Percentiles rank a stretch among this genome's conserved stretches.
These are phyloP conservation scores for Polyploca ridens DNA, from an alignment of 2,888 invertebrate species.

Conservation along the genomic window DNA sequence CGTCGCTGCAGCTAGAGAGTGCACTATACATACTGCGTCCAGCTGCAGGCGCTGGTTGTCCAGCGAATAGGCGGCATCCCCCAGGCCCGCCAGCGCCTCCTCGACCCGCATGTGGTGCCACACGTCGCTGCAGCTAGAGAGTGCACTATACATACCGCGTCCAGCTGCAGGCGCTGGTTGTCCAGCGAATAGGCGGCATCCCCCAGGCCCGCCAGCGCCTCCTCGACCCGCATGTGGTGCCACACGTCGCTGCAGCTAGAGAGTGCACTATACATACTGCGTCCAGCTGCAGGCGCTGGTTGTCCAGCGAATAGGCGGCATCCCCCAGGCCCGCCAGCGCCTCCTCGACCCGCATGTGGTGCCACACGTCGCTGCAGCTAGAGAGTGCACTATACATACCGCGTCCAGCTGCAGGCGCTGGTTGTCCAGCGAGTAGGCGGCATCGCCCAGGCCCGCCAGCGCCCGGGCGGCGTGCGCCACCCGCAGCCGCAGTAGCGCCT, in stretches of 20 bases:
- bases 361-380: too few relatives aligned
- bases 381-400: slow-evolving; percentile 65
- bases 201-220: slow-evolving; percentile 85
- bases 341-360: slow-evolving; percentile 56
- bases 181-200: slow-evolving; percentile 87
- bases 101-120: slow-evolving; percentile 27
- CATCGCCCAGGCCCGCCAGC: slow-evolving; percentile 85
- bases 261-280: slow-evolving; percentile 75
- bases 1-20: too few relatives aligned
- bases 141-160: slow-evolving; percentile 81
- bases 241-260: slow-evolving; percentile 84
- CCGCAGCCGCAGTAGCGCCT: slow-evolving; percentile 88
- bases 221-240: slow-evolving; percentile 84
- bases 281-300: slow-evolving; percentile 82
- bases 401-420: slow-evolving; percentile 89
- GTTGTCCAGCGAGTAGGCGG: slow-evolving; percentile 87
- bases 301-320: slow-evolving; percentile 87
- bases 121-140: too few relatives aligned
- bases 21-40: slow-evolving; percentile 83
- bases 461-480: slow-evolving; percentile 87
- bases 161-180: slow-evolving; percentile 88
- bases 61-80: slow-evolving; percentile 86
- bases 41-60: slow-evolving; percentile 84
- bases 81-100: slow-evolving; percentile 85
- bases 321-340: slow-evolving; percentile 88